These are phyloP conservation scores for Gari tellinella DNA, from an alignment of 2,888 invertebrate species.

Conservation along the genomic window DNA sequence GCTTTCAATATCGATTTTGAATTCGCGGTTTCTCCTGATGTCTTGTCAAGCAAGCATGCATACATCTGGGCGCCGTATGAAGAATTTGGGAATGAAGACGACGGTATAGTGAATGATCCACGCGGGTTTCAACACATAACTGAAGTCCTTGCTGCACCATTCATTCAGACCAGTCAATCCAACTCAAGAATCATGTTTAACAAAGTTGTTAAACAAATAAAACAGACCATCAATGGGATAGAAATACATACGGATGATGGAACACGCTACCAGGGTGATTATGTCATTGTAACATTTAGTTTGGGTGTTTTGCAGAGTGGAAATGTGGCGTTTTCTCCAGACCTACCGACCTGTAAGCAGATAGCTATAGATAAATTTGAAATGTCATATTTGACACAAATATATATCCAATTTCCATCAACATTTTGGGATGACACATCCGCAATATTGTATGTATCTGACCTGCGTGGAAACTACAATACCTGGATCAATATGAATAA, in stretches of 20 bases:
- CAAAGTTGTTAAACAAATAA: constrained; percentile 30
- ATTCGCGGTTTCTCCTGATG: constrained; percentile 16
- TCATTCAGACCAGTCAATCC: neutral
- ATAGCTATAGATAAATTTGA: constrained; percentile 39
- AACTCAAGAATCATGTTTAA: constrained; percentile 31
- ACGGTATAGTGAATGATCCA: constrained; percentile 29
- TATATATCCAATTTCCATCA: constrained; percentile 43
- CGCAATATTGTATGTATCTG: constrained; percentile 34
- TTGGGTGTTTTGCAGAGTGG: constrained; percentile 55
- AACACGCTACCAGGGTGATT: constrained; percentile 28
- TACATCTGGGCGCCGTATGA: constrained; percentile 20
- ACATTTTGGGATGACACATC: constrained; percentile 49
- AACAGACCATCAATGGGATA: constrained; percentile 21
- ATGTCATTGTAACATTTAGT: constrained; percentile 57
- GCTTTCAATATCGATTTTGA: constrained; percentile 29
- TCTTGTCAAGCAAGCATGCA: constrained; percentile 30
- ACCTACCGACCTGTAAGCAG: constrained; percentile 43
- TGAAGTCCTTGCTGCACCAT: constrained; percentile 1
- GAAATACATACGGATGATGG: constrained; percentile 37
- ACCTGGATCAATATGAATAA: constrained; percentile 46
- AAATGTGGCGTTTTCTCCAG: constrained; percentile 39
- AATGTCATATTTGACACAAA: constrained; percentile 25
- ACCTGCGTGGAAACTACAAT: constrained; percentile 22
- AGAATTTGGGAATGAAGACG: constrained; percentile 17
- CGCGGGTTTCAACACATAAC: constrained; percentile 29